Evolutionary conservation across 2,113 vertebrate genomes (phyloP), one percentile per base, ranked within the genome.

Genomic region (Tor tambroides): DNA sequence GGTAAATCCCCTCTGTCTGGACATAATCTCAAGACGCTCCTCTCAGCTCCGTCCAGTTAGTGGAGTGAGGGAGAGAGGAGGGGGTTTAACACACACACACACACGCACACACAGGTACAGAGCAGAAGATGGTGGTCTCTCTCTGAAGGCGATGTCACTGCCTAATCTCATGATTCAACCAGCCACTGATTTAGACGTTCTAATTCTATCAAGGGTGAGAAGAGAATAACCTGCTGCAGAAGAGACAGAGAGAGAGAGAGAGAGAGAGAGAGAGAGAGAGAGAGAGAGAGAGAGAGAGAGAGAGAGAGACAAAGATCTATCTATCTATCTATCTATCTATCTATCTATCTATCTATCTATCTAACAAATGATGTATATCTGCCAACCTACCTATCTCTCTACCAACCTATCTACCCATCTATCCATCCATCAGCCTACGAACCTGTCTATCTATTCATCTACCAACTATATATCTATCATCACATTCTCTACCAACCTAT

Each of bases 121-220:
- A 21, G 83, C 23, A 72, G 30, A 21, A 3, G 46, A 77, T 12
- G 49, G 41, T 59, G 79, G 38, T 77, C 10, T 49, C 87, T 71
- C 69, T 75, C 51, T 65, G 89, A 84, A 91, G 80, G 79, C 81
- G 83, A 87, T 75, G 71, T n/a, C 59, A 43, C 38, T 35, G n/a
- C 30, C 59, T 92, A 91, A 93, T 92, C 81, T 12, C 87, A 87
- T 91, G 91, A 93, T 92, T 92, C 88, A 91, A 89, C 23, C 17
- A 79, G 61, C 63, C 15, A 69, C 28, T 26, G 26, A 80, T 71
- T 81, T 49, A 61, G 80, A 89, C 30, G 77, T 85, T 92, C 76
- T 90, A 94, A 92, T 92, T 92, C 63, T 81, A 89, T 93, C 91
- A 93, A 28, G 51, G 80, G 26, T 46, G 32, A 51, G 72, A 74